Base-by-base conservation (phyloP, 2,888 invertebrate species). In the Caenorhabditis parvicauda region DNA sequence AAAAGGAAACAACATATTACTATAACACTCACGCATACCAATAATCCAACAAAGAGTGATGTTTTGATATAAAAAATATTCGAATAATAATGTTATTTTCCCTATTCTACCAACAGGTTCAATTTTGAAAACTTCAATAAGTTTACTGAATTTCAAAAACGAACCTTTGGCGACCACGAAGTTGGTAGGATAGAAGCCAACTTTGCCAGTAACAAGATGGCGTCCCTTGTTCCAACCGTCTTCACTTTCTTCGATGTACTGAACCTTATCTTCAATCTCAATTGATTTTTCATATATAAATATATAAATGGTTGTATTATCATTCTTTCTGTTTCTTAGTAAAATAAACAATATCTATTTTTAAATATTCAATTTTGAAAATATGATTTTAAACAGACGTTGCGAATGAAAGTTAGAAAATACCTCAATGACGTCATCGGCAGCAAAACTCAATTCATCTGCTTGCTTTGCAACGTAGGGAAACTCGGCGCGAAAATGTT, bases 171-270 rank as follows among this genome's bases (percentile, higher is more conserved):
- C 37, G 5, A 66, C 87, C 35, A 94, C 94, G 84, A 94, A 95
- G 86, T 95, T 95, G 6, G 93, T 94, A 3, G 94, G 95, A 83
- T 94, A 95, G 63, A 94, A 91, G 25, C 95, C 94, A 60, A 89
- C 86, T 80, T 87, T 88, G 41, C 89, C 90, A 21, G 53, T 62
- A 24, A 59, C 53, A 17, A 52, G 57, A 1, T 55, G 43, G 37
- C 55, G 54, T 69, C 83, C 83, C 75, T 68, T 57, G 64, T 74
- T 70, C 89, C 90, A 90, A 29, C 92, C 92, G 82, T 92, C 92
- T 82, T 94, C 93, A 49, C 89, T 89, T 87, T 93, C 92, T 70
- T 89, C 90, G 69, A 92, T 85, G 71, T 64, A 37, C 64, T 67
- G 43, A 17, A 57, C 12, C 41, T 32, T n/a, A n/a, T n/a, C n/a